phyloP scores from a whole-genome alignment of 2,797 vertebrate species.

The Lates japonicus region DNA sequence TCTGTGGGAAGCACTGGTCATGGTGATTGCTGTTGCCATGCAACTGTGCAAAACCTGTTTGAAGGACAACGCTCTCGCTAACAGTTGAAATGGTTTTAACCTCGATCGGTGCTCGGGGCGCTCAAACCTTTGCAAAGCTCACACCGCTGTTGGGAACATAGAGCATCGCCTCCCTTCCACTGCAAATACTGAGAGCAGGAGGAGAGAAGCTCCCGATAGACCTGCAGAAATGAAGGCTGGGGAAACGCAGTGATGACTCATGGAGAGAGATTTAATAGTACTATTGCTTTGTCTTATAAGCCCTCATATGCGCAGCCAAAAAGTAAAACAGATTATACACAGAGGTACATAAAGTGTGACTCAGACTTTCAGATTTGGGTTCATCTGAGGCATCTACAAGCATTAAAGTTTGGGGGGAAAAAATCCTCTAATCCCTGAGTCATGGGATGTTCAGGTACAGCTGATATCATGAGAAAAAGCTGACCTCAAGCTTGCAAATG shows the following conservation, averaged over 20 bases:
- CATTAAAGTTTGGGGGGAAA: slow-evolving; percentile 15
- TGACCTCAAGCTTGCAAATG: slow-evolving; percentile 42
- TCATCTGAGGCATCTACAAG: slow-evolving; percentile 26
- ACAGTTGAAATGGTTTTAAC: slow-evolving; percentile 59
- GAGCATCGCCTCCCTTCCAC: slow-evolving; percentile 3
- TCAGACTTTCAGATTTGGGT: slow-evolving; percentile 42
- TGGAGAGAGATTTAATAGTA: slow-evolving; percentile 49
- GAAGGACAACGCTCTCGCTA: slow-evolving; percentile 47
- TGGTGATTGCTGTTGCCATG: slow-evolving; percentile 69
- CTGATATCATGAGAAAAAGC: slow-evolving; percentile 31
- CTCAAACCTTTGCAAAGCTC: slow-evolving; percentile 36
- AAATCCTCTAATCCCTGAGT: slow-evolving; percentile 41
- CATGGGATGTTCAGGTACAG: slow-evolving; percentile 51
- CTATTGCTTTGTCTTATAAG: slow-evolving; percentile 36
- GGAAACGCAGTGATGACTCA: slow-evolving; percentile 72
- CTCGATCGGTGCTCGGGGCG: slow-evolving; percentile 14
- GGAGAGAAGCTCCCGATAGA: slow-evolving; percentile 24
- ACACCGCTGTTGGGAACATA: slow-evolving; percentile 5
- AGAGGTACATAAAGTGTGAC: slow-evolving; percentile 26
- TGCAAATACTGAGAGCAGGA: slow-evolving; percentile 20
- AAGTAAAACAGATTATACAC: slow-evolving; percentile 18
- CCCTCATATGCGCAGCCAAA: slow-evolving; percentile 18
- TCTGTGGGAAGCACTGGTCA: slow-evolving; percentile 38
- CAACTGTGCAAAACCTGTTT: slow-evolving; percentile 61
- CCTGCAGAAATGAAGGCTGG: slow-evolving; percentile 43